These are phyloP conservation scores for Magallana gigas DNA, from an alignment of 1,140 invertebrate genomes.

Conservation along the genomic window DNA sequence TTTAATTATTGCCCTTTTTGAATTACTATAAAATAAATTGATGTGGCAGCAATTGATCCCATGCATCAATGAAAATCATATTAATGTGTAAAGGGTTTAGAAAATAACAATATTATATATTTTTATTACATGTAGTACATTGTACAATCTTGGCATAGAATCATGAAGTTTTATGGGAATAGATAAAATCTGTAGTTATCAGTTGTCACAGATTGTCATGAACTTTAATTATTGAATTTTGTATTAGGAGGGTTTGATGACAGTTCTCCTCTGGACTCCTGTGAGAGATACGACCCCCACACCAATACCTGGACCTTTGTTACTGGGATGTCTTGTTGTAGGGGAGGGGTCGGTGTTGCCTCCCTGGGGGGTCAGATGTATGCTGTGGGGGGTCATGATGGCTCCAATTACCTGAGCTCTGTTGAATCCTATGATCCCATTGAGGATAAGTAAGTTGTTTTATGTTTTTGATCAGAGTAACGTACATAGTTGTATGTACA, in stretches of 20 bases:
- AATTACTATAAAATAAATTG: too few species aligned
- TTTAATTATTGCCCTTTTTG: too few species aligned
- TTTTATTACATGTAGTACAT: too few species aligned
- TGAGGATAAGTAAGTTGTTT: constrained; percentile 67
- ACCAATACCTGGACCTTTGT: constrained; percentile 83
- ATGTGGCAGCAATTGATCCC: too few species aligned
- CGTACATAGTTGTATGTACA: too few species aligned
- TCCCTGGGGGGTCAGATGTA: constrained; percentile 77
- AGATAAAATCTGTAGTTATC: not conserved
- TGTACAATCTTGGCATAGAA: not conserved
- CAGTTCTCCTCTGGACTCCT: constrained; percentile 85
- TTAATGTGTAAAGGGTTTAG: too few species aligned
- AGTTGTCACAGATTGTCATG: too few species aligned
- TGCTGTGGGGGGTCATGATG: constrained; percentile 80
- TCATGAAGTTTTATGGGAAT: not conserved
- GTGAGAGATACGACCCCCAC: constrained; percentile 81
- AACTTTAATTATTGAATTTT: too few species aligned
- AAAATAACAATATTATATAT: too few species aligned
- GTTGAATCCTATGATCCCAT: constrained; percentile 79
- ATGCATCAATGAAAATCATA: too few species aligned
- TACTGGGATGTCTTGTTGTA: constrained; percentile 81
- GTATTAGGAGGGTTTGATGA: constrained; percentile 88
- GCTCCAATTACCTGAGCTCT: constrained; percentile 78
- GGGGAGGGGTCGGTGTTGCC: constrained; percentile 78
- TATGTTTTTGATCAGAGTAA: too few species aligned